phyloP scores from a whole-genome alignment of 2,888 invertebrate genomes.

The Neocrepidodera transversa region DNA sequence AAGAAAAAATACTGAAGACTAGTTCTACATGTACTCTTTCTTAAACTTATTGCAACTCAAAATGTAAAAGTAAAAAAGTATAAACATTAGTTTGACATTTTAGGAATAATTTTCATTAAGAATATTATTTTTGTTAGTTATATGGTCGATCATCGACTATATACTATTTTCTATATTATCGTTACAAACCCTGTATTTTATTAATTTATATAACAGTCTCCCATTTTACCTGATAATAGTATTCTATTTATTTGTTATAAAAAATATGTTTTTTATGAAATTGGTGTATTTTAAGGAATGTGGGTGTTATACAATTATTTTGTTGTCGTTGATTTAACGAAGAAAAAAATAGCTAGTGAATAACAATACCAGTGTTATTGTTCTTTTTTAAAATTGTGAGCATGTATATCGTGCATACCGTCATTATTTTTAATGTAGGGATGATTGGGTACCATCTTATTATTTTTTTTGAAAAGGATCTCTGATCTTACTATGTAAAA shows the following conservation, averaged over 20 bases:
- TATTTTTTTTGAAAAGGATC: slow-evolving; percentile 6
- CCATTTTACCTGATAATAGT: slow-evolving; percentile 49
- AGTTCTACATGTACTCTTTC: no score
- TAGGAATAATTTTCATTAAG: not conserved
- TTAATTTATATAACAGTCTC: slow-evolving; percentile 40
- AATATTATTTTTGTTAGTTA: no score
- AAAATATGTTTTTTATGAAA: slow-evolving; percentile 45
- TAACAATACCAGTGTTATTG: slow-evolving; percentile 41
- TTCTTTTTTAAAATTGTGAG: slow-evolving; percentile 21
- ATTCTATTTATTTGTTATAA: slow-evolving; percentile 49
- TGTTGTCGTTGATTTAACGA: slow-evolving; percentile 24
- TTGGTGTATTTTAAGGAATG: slow-evolving; percentile 38
- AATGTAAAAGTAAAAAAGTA: no score
- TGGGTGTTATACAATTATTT: slow-evolving; percentile 40
- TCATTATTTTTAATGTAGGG: slow-evolving; percentile 5
- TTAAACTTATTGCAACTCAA: no score
- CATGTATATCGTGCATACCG: not conserved
- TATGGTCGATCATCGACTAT: no score
- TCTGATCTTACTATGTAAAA: not conserved
- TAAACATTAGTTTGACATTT: not conserved
- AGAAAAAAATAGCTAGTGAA: slow-evolving; percentile 21
- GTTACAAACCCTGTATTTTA: slow-evolving; percentile 22
- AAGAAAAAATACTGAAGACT: no score
- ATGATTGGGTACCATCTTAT: slow-evolving; percentile 1
- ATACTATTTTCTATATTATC: no score